Conservation (phyloP, 2,888 invertebrate species). For the Mantis religiosa region DNA sequence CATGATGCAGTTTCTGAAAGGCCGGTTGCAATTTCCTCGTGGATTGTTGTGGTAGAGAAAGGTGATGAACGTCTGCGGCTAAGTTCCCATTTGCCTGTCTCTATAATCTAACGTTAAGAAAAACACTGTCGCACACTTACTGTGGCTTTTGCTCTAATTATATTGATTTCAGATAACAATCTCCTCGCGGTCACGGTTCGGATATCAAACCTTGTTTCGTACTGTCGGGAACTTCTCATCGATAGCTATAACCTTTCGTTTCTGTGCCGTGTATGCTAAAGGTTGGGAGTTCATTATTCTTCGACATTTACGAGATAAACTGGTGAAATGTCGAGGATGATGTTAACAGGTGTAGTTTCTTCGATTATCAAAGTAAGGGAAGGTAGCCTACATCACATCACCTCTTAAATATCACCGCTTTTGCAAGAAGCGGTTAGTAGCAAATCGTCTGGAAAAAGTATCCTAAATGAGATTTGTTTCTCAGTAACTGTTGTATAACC, state of each 20-base stretch:
- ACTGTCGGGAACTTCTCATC: background rate
- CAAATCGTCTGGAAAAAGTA: too few species aligned
- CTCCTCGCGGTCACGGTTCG: background rate
- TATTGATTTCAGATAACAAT: background rate
- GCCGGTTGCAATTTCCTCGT: background rate
- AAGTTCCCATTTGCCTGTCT: background rate
- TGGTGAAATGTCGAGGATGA: background rate
- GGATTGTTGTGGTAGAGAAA: background rate
- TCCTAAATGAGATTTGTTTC: too few species aligned
- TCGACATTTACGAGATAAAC: background rate
- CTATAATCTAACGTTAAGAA: background rate
- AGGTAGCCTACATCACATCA: too few species aligned
- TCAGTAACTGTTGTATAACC: too few species aligned
- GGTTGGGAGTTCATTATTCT: background rate
- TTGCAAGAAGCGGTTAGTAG: too few species aligned
- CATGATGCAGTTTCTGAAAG: background rate
- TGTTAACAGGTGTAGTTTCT: background rate
- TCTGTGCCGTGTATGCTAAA: background rate
- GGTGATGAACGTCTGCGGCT: background rate
- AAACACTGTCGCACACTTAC: background rate
- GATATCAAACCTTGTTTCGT: background rate
- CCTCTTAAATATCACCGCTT: too few species aligned
- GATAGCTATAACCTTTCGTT: background rate
- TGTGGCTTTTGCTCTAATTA: background rate
- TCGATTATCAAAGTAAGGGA: too few species aligned